Percentiles rank a stretch among this genome's conserved stretches.
phyloP scores from a whole-genome alignment of 2,888 invertebrate genomes.

The Rhaphigaster nebulosa region DNA sequence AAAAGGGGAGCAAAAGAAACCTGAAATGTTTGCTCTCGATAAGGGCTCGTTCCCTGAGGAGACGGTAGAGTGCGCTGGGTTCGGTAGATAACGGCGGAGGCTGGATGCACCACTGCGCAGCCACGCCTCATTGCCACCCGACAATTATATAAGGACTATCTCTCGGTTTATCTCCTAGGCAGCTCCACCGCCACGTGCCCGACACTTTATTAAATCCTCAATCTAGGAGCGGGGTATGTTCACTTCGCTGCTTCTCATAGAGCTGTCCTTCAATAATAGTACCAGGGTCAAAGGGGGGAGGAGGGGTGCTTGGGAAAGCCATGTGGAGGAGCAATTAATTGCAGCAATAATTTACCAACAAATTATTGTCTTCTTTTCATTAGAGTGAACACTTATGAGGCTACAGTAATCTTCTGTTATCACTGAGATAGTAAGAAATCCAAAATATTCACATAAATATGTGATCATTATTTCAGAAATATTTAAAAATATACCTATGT shows the following conservation, averaged over 20 bases:
- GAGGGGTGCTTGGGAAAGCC: background rate
- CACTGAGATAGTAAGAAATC: too few species aligned
- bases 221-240: background rate
- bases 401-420: too few species aligned
- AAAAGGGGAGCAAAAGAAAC: background rate
- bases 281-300: background rate
- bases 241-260: background rate
- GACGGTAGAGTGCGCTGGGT: background rate
- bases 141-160: conserved; percentile 7
- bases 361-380: too few species aligned
- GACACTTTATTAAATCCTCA: background rate
- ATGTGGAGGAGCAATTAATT: background rate
- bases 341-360: background rate
- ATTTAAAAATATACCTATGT: too few species aligned
- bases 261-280: background rate
- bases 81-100: background rate
- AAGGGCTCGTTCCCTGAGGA: background rate
- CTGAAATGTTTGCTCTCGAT: background rate
- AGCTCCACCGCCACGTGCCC: background rate
- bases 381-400: too few species aligned
- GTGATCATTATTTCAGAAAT: too few species aligned
- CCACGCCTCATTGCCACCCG: background rate
- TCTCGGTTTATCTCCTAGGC: conserved; percentile 7
- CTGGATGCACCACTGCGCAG: background rate
- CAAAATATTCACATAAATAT: too few species aligned